Percentiles rank a stretch among this genome's conserved stretches.
These are phyloP conservation scores for Eilema caniola DNA, from an alignment of 2,888 invertebrate species.

Conservation along the genomic window DNA sequence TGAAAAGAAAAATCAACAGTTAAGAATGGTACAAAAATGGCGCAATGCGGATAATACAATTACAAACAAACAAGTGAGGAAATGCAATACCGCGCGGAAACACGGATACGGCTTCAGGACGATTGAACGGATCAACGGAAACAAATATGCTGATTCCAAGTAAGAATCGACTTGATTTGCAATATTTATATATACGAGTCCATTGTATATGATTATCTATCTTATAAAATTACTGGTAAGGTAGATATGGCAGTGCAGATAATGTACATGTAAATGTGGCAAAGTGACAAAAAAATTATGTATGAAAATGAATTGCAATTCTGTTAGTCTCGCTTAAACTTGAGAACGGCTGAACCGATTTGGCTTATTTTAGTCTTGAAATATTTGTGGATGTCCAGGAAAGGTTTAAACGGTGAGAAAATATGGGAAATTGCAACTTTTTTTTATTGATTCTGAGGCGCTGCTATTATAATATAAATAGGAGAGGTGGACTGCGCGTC, in stretches of 20 bases:
- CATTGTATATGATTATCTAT: background rate
- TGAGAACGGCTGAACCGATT: too few relatives aligned
- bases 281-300: too few relatives aligned
- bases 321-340: too few relatives aligned
- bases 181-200: background rate
- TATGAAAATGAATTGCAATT: too few relatives aligned
- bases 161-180: conserved; percentile 9
- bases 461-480: too few relatives aligned
- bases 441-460: too few relatives aligned
- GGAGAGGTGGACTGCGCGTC: too few relatives aligned
- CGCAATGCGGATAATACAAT: conserved; percentile 55
- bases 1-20: conserved; percentile 35
- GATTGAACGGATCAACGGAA: conserved; percentile 27
- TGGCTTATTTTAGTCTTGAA: too few relatives aligned
- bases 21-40: conserved; percentile 49
- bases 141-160: conserved; percentile 6
- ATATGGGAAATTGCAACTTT: too few relatives aligned
- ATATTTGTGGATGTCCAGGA: too few relatives aligned
- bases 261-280: background rate
- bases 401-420: too few relatives aligned
- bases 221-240: background rate
- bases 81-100: conserved; percentile 51
- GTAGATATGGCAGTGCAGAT: background rate
- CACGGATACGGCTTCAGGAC: conserved; percentile 46
- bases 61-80: conserved; percentile 38